Percentiles rank a stretch among this genome's conserved stretches.
Evolutionary conservation across 2,888 invertebrate genomes (phyloP).

Genomic region (Drosophila prolongata): DNA sequence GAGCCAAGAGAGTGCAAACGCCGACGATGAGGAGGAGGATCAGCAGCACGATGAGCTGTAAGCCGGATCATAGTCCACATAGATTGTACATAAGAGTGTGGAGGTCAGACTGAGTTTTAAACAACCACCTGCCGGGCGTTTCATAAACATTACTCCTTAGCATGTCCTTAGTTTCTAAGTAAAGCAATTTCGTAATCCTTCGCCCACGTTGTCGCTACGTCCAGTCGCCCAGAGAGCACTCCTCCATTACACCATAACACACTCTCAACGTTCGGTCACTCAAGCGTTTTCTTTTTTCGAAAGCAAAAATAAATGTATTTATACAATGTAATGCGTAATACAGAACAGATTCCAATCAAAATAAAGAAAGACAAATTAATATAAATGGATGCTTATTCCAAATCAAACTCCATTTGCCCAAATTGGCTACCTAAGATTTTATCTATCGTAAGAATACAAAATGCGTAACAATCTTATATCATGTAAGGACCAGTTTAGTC

Average conservation of each 20-base stretch:
- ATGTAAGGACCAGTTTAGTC: background rate
- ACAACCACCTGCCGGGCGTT: constrained; percentile 48
- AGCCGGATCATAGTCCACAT: constrained; percentile 51
- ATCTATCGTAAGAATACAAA: background rate
- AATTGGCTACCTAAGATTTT: no score
- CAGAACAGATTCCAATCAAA: constrained; percentile 30
- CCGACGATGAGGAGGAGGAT: constrained; percentile 84
- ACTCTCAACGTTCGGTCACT: constrained; percentile 26
- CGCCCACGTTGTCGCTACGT: constrained; percentile 4
- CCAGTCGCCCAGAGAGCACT: constrained; percentile 38
- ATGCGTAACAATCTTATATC: background rate
- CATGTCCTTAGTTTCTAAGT: constrained; percentile 62
- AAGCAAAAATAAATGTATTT: constrained; percentile 28
- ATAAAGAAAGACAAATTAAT: constrained; percentile 19
- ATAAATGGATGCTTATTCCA: background rate
- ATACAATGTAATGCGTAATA: constrained; percentile 24
- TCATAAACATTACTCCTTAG: constrained; percentile 62
- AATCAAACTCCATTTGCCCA: background rate
- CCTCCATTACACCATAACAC: constrained; percentile 47
- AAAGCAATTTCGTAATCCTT: constrained; percentile 50
- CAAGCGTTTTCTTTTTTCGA: constrained; percentile 33
- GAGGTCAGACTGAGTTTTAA: constrained; percentile 75
- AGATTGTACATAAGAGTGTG: constrained; percentile 61
- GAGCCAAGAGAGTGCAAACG: constrained; percentile 76
- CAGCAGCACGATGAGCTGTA: constrained; percentile 88